A percentile compares a stretch with the other conserved stretches of the same genome.
Evolutionary conservation across 2,888 invertebrate genomes (phyloP).

Genomic region (Rutpela maculata): DNA sequence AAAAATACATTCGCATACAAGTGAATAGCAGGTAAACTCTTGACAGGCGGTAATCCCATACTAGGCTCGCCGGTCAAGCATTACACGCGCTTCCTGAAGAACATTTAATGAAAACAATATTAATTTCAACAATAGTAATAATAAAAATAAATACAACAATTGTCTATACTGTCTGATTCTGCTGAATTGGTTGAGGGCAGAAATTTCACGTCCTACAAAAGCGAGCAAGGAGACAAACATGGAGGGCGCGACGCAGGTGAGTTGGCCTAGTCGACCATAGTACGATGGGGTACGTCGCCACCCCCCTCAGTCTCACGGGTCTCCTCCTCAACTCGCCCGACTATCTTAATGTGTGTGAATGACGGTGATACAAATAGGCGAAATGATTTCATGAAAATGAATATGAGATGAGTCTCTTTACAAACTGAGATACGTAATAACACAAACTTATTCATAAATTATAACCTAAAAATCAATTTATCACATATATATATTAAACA

Average conservation of each 20-base stretch:
- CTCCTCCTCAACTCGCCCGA: slow-evolving; percentile 66
- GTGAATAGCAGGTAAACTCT: slow-evolving; percentile 42
- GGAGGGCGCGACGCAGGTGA: slow-evolving; percentile 67
- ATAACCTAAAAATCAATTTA: slow-evolving; percentile 74
- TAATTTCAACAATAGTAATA: slow-evolving; percentile 53
- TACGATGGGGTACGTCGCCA: slow-evolving; percentile 65
- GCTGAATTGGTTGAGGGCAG: slow-evolving; percentile 68
- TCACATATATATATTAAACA: slow-evolving; percentile 73
- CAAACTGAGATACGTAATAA: slow-evolving; percentile 74
- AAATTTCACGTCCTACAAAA: slow-evolving; percentile 69
- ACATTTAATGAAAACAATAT: slow-evolving; percentile 51
- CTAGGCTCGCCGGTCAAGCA: slow-evolving; percentile 21
- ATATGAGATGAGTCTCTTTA: slow-evolving; percentile 69
- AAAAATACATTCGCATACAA: slow-evolving; percentile 69
- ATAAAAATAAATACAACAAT: slow-evolving; percentile 50
- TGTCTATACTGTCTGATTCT: slow-evolving; percentile 27
- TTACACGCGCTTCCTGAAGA: slow-evolving; percentile 37
- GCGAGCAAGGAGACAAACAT: slow-evolving; percentile 68
- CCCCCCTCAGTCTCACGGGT: slow-evolving; percentile 74
- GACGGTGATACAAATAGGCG: slow-evolving; percentile 63
- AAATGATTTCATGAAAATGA: slow-evolving; percentile 62
- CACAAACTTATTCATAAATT: slow-evolving; percentile 72
- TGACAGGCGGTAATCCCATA: slow-evolving; percentile 24
- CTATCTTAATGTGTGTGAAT: slow-evolving; percentile 63
- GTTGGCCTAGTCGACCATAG: slow-evolving; percentile 63